phyloP scores from a whole-genome alignment of 2,113 vertebrate genomes.

The Pangasianodon hypophthalmus region DNA sequence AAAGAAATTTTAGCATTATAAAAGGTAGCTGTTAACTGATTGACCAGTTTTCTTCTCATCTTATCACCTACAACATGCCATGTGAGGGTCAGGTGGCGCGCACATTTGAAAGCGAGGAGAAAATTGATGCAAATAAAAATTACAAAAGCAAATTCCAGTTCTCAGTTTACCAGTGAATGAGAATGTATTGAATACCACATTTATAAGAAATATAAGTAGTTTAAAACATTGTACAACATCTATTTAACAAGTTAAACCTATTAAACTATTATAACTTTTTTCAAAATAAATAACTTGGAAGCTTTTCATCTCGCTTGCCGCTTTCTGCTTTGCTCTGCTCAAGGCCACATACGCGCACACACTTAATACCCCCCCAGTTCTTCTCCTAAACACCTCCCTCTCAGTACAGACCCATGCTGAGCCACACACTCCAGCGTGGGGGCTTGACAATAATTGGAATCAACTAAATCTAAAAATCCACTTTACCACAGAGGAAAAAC shows the following conservation, averaged over 20 bases:
- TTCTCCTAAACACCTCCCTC: background rate
- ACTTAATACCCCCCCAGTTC: too few relatives aligned
- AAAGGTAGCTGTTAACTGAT: background rate
- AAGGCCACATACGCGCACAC: background rate
- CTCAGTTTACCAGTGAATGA: background rate
- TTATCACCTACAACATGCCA: background rate
- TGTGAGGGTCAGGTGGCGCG: background rate
- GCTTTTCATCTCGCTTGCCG: background rate
- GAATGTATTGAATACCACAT: background rate
- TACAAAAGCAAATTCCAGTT: background rate
- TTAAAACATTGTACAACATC: background rate
- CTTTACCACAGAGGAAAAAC: too few relatives aligned
- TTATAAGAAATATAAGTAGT: background rate
- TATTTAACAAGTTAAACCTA: background rate
- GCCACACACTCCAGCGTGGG: too few relatives aligned
- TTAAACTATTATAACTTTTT: background rate
- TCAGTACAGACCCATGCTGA: background rate
- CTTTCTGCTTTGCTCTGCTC: background rate
- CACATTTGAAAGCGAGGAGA: background rate
- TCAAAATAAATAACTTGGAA: background rate
- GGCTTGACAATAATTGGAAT: too few relatives aligned
- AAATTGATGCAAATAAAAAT: background rate
- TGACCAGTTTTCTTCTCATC: background rate
- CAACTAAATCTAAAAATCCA: too few relatives aligned
- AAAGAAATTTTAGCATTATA: background rate